A percentile compares a stretch with the other conserved stretches of the same genome.
phyloP scores from a whole-genome alignment of 2,113 vertebrate genomes.

The Gallinago paraguaiae region DNA sequence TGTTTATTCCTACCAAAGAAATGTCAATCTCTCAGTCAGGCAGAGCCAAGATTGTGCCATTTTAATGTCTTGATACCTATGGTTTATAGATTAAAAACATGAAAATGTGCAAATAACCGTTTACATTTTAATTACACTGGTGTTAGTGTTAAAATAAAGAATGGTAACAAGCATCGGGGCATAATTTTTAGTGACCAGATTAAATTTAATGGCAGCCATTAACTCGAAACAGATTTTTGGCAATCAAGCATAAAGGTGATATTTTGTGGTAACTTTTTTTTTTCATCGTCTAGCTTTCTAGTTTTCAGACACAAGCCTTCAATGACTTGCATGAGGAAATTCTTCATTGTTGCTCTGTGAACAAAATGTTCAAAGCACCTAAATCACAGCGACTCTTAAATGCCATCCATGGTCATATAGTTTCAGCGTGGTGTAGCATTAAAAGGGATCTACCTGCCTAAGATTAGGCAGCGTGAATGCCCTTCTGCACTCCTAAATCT shows the following conservation, averaged over 20 bases:
- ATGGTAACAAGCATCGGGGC: not conserved
- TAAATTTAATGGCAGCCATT: not conserved
- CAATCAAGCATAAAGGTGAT: not conserved
- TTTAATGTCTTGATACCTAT: not conserved
- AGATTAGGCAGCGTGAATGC: not conserved
- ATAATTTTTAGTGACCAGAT: not conserved
- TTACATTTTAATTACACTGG: not conserved
- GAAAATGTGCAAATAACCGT: not conserved
- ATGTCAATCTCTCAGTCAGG: not conserved
- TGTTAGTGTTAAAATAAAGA: not conserved
- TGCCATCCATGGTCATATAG: not conserved
- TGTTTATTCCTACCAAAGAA: not conserved
- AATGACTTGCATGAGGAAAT: not conserved
- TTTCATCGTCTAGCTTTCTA: not conserved
- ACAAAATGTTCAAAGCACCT: not conserved
- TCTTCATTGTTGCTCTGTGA: not conserved
- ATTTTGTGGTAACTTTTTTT: not conserved
- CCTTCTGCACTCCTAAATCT: not conserved
- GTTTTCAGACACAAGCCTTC: not conserved
- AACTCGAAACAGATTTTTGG: not conserved
- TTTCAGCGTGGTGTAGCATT: not conserved
- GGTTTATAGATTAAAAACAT: not conserved
- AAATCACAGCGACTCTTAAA: not conserved
- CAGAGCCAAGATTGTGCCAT: not conserved
- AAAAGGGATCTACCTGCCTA: not conserved